Evolutionary conservation across 2,888 invertebrate species (phyloP).

Genomic region (Agrotis exclamationis): DNA sequence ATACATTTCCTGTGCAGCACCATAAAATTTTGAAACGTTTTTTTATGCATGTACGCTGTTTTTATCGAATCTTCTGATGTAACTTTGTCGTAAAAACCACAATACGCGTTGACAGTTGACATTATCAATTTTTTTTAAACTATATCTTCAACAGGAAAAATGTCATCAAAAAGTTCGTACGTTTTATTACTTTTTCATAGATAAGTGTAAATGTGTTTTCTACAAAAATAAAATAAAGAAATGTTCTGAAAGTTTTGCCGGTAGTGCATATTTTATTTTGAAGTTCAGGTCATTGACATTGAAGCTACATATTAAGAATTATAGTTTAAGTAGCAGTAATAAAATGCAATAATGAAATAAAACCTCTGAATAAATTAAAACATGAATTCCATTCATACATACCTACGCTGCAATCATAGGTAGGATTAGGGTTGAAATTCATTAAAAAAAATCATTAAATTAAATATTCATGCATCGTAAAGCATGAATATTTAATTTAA

Average conservation of each 20-base stretch:
- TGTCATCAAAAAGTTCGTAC: conserved; percentile 17
- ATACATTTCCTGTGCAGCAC: conserved; percentile 55
- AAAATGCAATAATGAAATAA: too few relatives aligned
- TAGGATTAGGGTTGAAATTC: background rate
- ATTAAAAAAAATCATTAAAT: conserved; percentile 13
- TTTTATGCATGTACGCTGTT: conserved; percentile 31
- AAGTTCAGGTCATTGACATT: background rate
- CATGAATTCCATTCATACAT: background rate
- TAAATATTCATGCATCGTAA: conserved; percentile 27
- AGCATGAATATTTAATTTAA: too few relatives aligned
- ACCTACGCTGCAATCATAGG: background rate
- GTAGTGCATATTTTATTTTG: background rate
- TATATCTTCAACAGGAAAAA: conserved; percentile 18
- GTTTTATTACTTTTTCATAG: conserved; percentile 25
- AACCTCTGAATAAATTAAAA: background rate
- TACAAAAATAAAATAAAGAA: background rate
- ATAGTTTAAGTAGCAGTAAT: too few relatives aligned
- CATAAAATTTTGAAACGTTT: conserved; percentile 50
- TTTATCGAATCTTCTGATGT: conserved; percentile 29
- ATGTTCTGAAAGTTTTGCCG: background rate
- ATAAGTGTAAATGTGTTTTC: background rate
- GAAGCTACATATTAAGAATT: background rate
- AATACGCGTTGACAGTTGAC: conserved; percentile 30
- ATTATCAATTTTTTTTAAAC: conserved; percentile 1
- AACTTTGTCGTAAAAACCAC: conserved; percentile 28